Evolutionary conservation across 1,140 invertebrate species (phyloP).

Genomic region (Conopomorpha cramerella): DNA sequence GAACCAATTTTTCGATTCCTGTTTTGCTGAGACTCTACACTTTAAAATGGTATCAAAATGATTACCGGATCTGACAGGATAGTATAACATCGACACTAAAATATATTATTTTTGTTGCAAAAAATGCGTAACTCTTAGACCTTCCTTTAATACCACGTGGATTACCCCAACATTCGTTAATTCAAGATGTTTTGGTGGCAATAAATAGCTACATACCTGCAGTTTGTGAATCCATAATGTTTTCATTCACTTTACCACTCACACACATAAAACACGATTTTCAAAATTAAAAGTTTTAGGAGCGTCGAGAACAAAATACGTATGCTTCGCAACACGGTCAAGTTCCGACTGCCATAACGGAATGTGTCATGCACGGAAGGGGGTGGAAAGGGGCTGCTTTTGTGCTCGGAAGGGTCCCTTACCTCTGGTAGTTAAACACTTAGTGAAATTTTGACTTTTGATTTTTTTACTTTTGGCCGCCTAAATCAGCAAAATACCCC

Average conservation of each 20-base stretch:
- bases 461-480: constrained; percentile 1
- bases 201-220: constrained; percentile 1
- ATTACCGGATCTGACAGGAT: neutral
- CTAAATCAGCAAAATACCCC: neutral
- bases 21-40: neutral
- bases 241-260: neutral
- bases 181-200: neutral
- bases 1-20: neutral
- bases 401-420: neutral
- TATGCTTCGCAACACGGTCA: neutral
- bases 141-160: neutral
- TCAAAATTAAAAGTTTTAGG: neutral
- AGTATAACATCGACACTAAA: neutral
- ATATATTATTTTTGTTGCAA: neutral
- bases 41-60: neutral
- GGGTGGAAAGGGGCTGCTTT: neutral
- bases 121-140: neutral
- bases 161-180: neutral
- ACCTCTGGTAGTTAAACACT: neutral
- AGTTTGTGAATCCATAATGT: constrained; percentile 2
- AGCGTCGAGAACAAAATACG: neutral
- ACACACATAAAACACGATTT: neutral
- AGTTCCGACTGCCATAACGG: neutral
- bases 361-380: neutral
- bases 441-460: neutral